Base-by-base conservation (phyloP, 1,140 invertebrate genomes). In the Tetramorium parvispinum region DNA sequence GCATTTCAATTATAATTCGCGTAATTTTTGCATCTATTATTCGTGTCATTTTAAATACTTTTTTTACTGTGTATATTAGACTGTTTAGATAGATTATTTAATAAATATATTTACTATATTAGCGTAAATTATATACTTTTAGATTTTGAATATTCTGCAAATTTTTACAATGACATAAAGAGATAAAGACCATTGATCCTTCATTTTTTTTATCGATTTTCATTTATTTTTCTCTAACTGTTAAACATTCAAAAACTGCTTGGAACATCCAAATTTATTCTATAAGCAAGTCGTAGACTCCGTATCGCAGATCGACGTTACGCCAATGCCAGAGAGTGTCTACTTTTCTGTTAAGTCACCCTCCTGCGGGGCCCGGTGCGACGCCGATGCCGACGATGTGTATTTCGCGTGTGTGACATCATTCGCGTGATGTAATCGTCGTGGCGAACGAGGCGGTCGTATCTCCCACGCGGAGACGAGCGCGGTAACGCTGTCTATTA, bases 361-460 rank as follows among this genome's bases (percentile, higher is more conserved):
- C 13, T 78, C 13, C n/a, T 18, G 40, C 18, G 70, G 24, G 70
- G 32, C 18, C 27, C 32, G 46, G 2, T 57, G 46, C 82, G 70
- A 85, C 46, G 82, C 75, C 76, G 40, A 37, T 66, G 75, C 51
- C 65, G 46, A 24, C 65, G 85, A 71, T 81, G 81, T 85, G 66
- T 85, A 91, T 91, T 92, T 88, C 86, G 68, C 85, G 70, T 78
- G 77, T 88, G 88, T 92, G 92, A 93, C 89, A 93, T 93, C 91
- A 93, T 92, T 85, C 88, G 85, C 77, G 73, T 93, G 92, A 93
- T 90, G 92, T 92, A 93, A 93, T 89, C 89, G 85, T 71, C 87
- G 85, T 66, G 46, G 43, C 40, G 79, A 59, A 43, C 66, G 63
- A 87, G 61, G 53, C 77, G 63, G 65, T 5, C 21, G 46, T 49